phyloP scores from a whole-genome alignment of 2,113 vertebrate genomes.

The Spea multiplicata region DNA sequence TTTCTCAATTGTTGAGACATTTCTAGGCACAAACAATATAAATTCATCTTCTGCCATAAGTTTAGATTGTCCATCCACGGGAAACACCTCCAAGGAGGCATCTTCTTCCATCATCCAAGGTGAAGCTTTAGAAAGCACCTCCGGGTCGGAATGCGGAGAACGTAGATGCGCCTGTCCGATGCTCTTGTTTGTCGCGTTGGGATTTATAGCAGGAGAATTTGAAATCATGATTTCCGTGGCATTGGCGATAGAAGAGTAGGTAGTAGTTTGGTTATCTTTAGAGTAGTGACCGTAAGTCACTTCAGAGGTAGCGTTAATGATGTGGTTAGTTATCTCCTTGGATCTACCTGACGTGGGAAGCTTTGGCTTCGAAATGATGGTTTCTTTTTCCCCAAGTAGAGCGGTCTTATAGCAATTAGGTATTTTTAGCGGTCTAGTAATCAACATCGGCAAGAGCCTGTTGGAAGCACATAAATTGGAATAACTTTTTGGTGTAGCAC shows the following conservation, averaged over 20 bases:
- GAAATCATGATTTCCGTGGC: no score
- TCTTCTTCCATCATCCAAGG: neutral
- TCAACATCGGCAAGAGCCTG: neutral
- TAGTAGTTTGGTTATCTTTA: neutral
- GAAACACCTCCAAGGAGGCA: neutral
- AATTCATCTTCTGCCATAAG: conserved; percentile 4
- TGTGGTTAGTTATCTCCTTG: neutral
- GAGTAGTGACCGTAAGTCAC: neutral
- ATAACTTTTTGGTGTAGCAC: neutral
- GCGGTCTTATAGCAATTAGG: neutral
- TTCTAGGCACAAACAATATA: neutral
- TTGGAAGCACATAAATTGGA: neutral
- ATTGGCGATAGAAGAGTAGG: neutral
- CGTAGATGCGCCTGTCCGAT: neutral
- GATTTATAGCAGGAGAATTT: no score
- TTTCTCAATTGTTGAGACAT: neutral
- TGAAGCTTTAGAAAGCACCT: neutral
- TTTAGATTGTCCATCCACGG: neutral
- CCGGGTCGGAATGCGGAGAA: neutral
- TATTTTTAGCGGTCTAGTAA: neutral
- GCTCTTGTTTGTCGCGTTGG: no score
- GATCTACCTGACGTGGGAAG: neutral
- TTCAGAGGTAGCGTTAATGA: no score
- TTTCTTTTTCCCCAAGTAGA: neutral
- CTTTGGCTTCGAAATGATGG: neutral